A percentile compares a stretch with the other conserved stretches of the same genome.
Evolutionary conservation across 2,113 vertebrate species (phyloP).

Genomic region (Odobenus rosmarus): DNA sequence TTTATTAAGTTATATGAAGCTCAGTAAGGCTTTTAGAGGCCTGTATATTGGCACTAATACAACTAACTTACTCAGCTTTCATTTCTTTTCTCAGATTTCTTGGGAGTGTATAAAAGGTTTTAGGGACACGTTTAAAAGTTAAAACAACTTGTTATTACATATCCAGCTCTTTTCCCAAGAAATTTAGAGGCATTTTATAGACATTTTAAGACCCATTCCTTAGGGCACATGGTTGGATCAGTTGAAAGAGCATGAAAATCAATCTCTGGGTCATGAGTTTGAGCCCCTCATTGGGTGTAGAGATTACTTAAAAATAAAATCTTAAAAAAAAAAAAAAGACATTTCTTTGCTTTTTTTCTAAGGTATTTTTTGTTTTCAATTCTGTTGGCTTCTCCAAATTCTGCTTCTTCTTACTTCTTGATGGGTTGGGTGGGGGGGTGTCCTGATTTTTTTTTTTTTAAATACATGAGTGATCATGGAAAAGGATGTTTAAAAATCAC

Average conservation of each 20-base stretch:
- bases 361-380: not conserved
- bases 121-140: not conserved
- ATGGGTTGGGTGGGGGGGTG: not conserved
- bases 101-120: not conserved
- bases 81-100: not conserved
- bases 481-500: not conserved
- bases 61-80: not conserved
- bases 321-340: not conserved
- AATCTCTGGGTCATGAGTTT: not conserved
- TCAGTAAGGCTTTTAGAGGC: not conserved
- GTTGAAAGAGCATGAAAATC: not conserved
- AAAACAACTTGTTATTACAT: not conserved
- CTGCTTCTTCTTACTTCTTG: not conserved
- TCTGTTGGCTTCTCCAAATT: not conserved
- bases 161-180: not conserved
- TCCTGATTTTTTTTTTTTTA: not conserved
- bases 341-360: not conserved
- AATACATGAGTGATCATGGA: not conserved
- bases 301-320: not conserved
- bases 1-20: not conserved
- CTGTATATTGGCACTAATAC: not conserved
- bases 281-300: not conserved
- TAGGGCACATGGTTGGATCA: not conserved
- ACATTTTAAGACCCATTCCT: not conserved
- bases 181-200: conserved; percentile 14